Base-by-base conservation (phyloP, 2,888 invertebrate species). In the Ganaspis brasiliensis region DNA sequence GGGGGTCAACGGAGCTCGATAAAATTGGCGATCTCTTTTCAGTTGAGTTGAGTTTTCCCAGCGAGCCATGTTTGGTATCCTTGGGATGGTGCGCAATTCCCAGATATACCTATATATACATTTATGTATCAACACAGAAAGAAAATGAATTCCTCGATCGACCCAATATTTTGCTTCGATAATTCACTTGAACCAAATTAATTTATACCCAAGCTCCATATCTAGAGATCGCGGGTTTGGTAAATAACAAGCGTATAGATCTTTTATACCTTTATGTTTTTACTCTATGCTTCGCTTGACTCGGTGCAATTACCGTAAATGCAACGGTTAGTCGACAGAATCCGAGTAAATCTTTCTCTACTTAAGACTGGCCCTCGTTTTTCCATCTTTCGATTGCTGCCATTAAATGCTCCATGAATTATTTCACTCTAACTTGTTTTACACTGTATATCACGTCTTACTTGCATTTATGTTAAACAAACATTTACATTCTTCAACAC, bases 341-440 rank as follows among this genome's bases (percentile, higher is more conserved):
- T 72, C 63, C 61, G 74, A 73, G 76, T 80, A 76, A 76, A 78
- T 80, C 76, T 71, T 80, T 78, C 52, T 73, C 61, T n/a, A n/a
- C 74, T 75, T 78, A 78, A 63, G 63, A 63, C 74, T 78, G 26
- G 71, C 26, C 26, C 19, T 45, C 24, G 57, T 26, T 74, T 70
- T 40, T 37, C 40, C 63, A 59, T 74, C 77, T 63, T 40, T 63
- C 40, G 63, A 63, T 63, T 63, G 40, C 61, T 61, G 31, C 57
- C 31, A 59, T 59, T 59, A 59, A 24, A 8, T 31, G 26, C 31
- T 31, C 35, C 31, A 71, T 59, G 70, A 52, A 72, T 37, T 70
- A 73, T 59, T 59, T 26, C 24, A 31, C 31, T 26, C 26, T 31
- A 37, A 77, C 71, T 56, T 56, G 5, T 24, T 24, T 57, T 57